Percentiles rank a stretch among this genome's conserved stretches.
These are phyloP conservation scores for Zosterops lateralis DNA, from an alignment of 2,113 vertebrate species.

Conservation along the genomic window DNA sequence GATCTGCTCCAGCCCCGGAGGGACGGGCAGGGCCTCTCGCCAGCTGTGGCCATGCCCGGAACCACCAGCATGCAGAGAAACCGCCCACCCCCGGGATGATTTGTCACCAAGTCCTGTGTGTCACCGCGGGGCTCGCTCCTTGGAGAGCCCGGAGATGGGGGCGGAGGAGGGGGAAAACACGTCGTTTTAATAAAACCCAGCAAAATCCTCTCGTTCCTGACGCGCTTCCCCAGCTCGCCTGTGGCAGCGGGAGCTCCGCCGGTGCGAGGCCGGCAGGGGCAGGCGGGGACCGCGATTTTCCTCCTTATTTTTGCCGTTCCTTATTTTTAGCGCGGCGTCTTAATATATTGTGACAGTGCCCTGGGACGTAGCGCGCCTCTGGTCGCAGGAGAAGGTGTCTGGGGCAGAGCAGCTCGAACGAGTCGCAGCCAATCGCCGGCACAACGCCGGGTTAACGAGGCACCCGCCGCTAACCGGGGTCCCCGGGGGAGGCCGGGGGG, in stretches of 20 bases:
- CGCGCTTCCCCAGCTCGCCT: background rate
- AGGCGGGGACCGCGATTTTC: background rate
- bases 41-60: background rate
- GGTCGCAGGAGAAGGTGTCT: constrained; percentile 10
- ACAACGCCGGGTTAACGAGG: background rate
- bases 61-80: background rate
- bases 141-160: background rate
- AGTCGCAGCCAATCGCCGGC: background rate
- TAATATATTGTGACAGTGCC: constrained; percentile 49
- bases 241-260: background rate
- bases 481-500: rapidly evolving
- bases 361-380: background rate
- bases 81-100: background rate
- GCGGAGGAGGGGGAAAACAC: background rate
- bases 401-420: background rate
- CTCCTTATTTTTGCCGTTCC: background rate
- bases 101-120: background rate
- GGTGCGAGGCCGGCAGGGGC: background rate
- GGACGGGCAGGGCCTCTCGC: background rate
- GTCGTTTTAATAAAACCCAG: background rate
- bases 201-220: background rate
- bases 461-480: background rate
- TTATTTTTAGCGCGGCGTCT: constrained; percentile 44
- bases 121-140: background rate
- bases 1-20: background rate